phyloP scores from a whole-genome alignment of 1,140 invertebrate species.

The Palaemon carinicauda region DNA sequence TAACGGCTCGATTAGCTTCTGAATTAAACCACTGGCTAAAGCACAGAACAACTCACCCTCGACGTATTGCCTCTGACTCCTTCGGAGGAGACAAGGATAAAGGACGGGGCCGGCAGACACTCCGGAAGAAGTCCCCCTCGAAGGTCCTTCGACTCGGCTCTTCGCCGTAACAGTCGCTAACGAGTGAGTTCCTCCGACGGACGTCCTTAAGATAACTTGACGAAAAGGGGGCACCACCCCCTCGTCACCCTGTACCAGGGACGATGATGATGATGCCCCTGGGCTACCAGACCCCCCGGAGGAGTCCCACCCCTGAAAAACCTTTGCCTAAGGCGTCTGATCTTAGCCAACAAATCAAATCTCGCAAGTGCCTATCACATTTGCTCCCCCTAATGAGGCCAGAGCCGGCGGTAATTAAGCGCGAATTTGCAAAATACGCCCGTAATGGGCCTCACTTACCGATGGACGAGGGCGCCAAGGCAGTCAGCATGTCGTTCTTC shows the following conservation, averaged over 20 bases:
- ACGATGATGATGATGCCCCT: neutral
- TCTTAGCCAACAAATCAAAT: constrained; percentile 59
- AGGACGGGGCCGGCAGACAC: neutral
- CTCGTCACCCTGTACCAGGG: no score
- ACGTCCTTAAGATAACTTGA: no score
- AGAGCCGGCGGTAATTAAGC: constrained; percentile 56
- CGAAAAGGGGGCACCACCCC: no score
- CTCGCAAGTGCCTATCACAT: constrained; percentile 55
- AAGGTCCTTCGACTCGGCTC: neutral
- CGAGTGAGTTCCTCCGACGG: neutral
- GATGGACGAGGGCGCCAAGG: constrained; percentile 24
- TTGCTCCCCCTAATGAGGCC: constrained; percentile 54
- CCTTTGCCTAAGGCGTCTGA: constrained; percentile 15
- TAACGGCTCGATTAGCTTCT: no score
- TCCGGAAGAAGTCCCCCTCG: neutral
- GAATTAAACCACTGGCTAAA: no score
- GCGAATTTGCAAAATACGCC: constrained; percentile 52
- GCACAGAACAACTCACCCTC: no score
- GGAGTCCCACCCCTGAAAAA: neutral
- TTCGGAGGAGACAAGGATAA: neutral
- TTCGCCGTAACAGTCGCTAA: neutral
- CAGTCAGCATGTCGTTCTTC: constrained; percentile 43
- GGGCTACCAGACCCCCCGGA: neutral
- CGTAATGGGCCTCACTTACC: constrained; percentile 43
- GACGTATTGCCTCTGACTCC: no score